Conservation (phyloP, 64 coral and sea anemone genomes). For the Actinia tenebrosa region DNA sequence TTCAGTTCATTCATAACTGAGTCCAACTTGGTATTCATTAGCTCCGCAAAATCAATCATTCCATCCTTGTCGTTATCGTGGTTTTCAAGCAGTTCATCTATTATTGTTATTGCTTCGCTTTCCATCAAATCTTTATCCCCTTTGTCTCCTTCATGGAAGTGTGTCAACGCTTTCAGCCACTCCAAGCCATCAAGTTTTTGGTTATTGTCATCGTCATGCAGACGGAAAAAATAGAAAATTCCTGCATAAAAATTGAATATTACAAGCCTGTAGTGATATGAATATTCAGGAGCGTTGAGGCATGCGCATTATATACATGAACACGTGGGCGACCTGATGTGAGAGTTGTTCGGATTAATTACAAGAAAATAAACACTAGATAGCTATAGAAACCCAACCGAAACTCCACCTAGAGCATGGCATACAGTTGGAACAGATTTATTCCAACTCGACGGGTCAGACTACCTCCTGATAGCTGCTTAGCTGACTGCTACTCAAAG, state of each 20-base stretch:
- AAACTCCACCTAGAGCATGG: conserved; percentile 26
- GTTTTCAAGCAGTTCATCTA: conserved; percentile 88
- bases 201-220: conserved; percentile 95
- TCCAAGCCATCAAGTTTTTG: conserved; percentile 95
- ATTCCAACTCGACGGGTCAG: conserved; percentile 23
- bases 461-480: conserved; percentile 4
- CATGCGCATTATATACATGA: background rate
- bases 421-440: conserved; percentile 29
- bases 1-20: conserved; percentile 71
- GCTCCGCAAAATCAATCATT: conserved; percentile 84
- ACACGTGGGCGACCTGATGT: too few relatives aligned
- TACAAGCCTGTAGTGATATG: background rate
- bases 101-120: conserved; percentile 70
- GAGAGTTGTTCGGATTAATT: too few relatives aligned
- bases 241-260: conserved; percentile 8
- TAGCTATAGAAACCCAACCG: conserved; percentile 21
- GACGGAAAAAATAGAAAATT: conserved; percentile 96
- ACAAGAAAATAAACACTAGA: too few relatives aligned
- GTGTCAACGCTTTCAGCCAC: conserved; percentile 73
- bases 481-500: conserved; percentile 23
- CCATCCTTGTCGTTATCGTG: conserved; percentile 91
- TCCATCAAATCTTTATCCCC: conserved; percentile 60
- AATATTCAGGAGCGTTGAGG: background rate
- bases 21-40: conserved; percentile 86
- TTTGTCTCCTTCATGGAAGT: conserved; percentile 58